Evolutionary conservation across 2,888 invertebrate species (phyloP).

Genomic region (Melipona bicolor): DNA sequence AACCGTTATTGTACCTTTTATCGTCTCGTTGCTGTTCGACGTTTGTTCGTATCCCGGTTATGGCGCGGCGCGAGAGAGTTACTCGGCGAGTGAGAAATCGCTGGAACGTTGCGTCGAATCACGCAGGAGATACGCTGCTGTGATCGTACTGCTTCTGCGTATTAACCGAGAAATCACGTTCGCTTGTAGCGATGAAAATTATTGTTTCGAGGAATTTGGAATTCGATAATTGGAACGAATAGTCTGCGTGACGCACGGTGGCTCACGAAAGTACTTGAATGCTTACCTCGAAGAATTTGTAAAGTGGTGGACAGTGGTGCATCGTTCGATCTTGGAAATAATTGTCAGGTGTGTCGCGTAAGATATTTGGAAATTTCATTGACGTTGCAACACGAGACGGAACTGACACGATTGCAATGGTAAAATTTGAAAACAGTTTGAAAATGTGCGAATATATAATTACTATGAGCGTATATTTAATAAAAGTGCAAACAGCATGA

Average conservation of each 20-base stretch:
- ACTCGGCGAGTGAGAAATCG: not conserved
- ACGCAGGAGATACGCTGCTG: not conserved
- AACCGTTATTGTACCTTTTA: slow-evolving; percentile 15
- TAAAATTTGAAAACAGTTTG: too few species aligned
- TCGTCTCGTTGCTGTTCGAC: not conserved
- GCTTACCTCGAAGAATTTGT: too few species aligned
- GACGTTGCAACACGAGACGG: too few species aligned
- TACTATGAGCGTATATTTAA: too few species aligned
- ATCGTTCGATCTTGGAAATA: too few species aligned
- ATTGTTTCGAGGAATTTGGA: not conserved
- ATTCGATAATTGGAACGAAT: not conserved
- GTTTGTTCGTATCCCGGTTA: not conserved
- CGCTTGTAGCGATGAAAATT: not conserved
- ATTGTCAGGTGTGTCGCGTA: too few species aligned
- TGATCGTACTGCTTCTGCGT: not conserved
- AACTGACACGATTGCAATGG: too few species aligned
- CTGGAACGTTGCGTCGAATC: not conserved
- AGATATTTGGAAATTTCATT: too few species aligned
- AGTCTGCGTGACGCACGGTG: not conserved
- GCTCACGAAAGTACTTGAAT: too few species aligned
- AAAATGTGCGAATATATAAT: too few species aligned
- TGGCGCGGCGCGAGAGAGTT: not conserved
- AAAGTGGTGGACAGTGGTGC: too few species aligned
- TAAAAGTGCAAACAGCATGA: too few species aligned
- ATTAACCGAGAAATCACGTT: not conserved